A percentile compares a stretch with the other conserved stretches of the same genome.
Evolutionary conservation across 2,797 vertebrate genomes (phyloP).

Genomic region (Microcaecilia unicolor): DNA sequence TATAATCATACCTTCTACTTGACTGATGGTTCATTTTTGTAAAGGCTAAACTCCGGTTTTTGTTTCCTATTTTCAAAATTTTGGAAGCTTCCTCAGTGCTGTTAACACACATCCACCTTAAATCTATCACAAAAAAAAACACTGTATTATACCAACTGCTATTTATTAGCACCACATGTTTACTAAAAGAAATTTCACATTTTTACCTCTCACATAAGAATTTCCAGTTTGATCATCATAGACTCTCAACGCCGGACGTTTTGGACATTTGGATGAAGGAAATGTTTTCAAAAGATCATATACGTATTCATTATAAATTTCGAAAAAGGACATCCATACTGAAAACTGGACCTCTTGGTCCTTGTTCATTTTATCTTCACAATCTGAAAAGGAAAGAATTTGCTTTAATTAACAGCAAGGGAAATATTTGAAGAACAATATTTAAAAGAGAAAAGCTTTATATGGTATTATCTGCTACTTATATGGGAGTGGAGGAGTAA

Average conservation of each 20-base stretch:
- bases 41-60: conserved; percentile 75
- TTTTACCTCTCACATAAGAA: conserved; percentile 75
- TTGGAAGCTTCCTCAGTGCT: conserved; percentile 65
- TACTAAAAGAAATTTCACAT: background rate
- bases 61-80: conserved; percentile 73
- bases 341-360: conserved; percentile 45
- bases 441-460: too few species aligned
- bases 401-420: too few species aligned
- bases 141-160: background rate
- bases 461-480: too few species aligned
- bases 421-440: too few species aligned
- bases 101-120: conserved; percentile 77
- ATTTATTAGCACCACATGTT: background rate
- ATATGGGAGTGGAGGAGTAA: too few species aligned
- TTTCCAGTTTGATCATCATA: conserved; percentile 76
- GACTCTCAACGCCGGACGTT: conserved; percentile 61
- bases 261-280: conserved; percentile 52
- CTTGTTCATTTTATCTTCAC: too few species aligned
- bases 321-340: conserved; percentile 81
- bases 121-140: conserved; percentile 48
- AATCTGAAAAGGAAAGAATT: background rate
- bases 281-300: conserved; percentile 68
- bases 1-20: conserved; percentile 68
- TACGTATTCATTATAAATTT: conserved; percentile 84
- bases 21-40: conserved; percentile 86